Base-by-base conservation (phyloP, 2,113 vertebrate genomes). In the Hyaena hyaena region DNA sequence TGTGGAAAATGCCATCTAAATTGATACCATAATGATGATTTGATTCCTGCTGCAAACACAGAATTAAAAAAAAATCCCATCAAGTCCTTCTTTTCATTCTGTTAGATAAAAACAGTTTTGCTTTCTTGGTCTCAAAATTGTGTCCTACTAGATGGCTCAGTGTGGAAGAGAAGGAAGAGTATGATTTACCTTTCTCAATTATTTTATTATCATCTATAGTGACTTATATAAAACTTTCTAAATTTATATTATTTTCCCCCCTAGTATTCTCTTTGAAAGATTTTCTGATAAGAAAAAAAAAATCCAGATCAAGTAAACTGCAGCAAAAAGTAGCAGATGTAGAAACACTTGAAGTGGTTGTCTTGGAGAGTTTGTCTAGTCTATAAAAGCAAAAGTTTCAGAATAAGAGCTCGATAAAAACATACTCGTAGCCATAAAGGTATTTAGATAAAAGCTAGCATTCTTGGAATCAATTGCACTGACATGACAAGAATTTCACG, bases 21-120 rank as follows among this genome's bases (percentile, higher is more conserved):
- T 89, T 93, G 89, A 95, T 90, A 93, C 65, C 65, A 61, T 90
- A 77, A 93, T 97, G 76, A 97, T 92, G 28, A 86, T 96, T 91
- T 95, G 80, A 95, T 95, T 92, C 83, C 79, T 94, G 58, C 50
- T 88, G 23, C 77, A 96, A 89, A 71, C 63, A 85, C 55, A 31
- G 55, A 92, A 91, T 85, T 93, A 74, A 82, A 77, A 92, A 33
- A 77, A 26, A n/a, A 93, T 82, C 45, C 39, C 28, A 92, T 79
- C 2, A 77, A 61, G 66, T 91, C 45, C 11, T 80, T 93, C 95
- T 95, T 17, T 45, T 31, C 23, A 69, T 92, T 94, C 53, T 96
- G 28, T 93, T 96, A 95, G 11, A 90, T 71, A 91, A 97, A 97
- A 92, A 10, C n/a, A 58, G 39, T 84, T 90, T 92, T 92, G 48